A percentile compares a stretch with the other conserved stretches of the same genome.
phyloP scores from a whole-genome alignment of 2,113 vertebrate genomes.

The Xenus cinereus region DNA sequence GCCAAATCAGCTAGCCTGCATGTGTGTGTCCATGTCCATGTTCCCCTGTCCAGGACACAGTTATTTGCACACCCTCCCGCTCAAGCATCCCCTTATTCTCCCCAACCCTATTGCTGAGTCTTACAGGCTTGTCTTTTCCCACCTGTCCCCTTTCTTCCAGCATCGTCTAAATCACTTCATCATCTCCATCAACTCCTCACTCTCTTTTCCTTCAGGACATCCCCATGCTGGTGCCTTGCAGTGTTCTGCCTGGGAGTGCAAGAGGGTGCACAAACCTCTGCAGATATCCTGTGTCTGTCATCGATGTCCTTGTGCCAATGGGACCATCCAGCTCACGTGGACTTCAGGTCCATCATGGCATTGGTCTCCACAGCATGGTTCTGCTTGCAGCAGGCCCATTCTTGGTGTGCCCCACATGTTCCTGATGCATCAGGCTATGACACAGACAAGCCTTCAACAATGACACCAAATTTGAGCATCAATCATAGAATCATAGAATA shows the following conservation, averaged over 20 bases:
- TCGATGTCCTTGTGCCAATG: background rate
- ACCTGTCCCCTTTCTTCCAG: background rate
- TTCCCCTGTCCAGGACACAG: background rate
- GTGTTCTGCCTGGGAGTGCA: background rate
- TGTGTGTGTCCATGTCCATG: fast-evolving
- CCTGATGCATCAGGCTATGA: no score
- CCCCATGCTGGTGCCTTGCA: background rate
- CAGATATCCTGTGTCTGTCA: fast-evolving
- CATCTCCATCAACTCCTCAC: background rate
- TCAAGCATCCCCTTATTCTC: background rate
- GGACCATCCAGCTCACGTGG: background rate
- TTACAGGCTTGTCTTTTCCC: background rate
- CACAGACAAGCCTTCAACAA: no score
- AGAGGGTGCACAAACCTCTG: background rate
- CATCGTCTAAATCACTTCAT: background rate
- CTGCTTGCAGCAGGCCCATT: background rate
- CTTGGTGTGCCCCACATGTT: background rate
- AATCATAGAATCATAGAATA: background rate
- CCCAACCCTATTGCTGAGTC: background rate
- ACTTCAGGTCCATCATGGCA: background rate
- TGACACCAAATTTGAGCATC: no score
- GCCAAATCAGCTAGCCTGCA: fast-evolving
- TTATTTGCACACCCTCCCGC: background rate
- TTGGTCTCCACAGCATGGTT: background rate
- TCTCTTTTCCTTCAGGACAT: background rate